Base-by-base conservation (phyloP, 2,888 invertebrate genomes). In the Eueremaeus valkanovi region DNA sequence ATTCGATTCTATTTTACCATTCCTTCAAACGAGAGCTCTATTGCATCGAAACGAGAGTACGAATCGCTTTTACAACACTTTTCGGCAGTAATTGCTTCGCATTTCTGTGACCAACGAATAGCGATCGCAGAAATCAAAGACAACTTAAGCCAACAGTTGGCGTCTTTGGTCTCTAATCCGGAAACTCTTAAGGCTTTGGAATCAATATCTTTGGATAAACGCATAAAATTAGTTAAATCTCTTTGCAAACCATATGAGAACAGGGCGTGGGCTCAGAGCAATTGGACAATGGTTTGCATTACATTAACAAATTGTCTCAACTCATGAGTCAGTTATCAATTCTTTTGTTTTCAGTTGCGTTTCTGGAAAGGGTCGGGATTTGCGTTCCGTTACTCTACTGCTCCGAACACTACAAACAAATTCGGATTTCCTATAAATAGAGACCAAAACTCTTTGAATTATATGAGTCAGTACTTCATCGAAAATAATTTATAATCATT, bases 171-270 rank as follows among this genome's bases (percentile, higher is more conserved):
- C 3, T 91, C 91, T 36, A 90, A 89, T 82, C 87, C 89, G 0
- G 82, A 87, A 3, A 91, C 91, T 0, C 87, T 92, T 81, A 85
- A 87, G 63, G 89, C 90, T 0, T 85, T 92, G 8, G 92, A 92
- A 81, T 86, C 85, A 76, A 87, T 90, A 24, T 88, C 90, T 0
- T 74, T 85, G n/a, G 87, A 88, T 81, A 88, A 89, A 77, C 89
- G 88, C 80, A 82, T 86, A 80, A 85, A 85, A 51, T 87, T 92
- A 85, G 87, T 91, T 0, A 87, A 87, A 49, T 88, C 90, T 75
- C 83, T 92, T 76, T 83, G 92, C 31, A 87, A 89, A 9, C 92
- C 92, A 0, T 92, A 92, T 81, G 91, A 91, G 83, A 91, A 91
- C 82, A 86, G 92, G 45, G 90, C 91, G 88, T 84, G 85, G 85